These are phyloP conservation scores for Guaruba guarouba DNA, from an alignment of 2,113 vertebrate genomes.

Conservation along the genomic window DNA sequence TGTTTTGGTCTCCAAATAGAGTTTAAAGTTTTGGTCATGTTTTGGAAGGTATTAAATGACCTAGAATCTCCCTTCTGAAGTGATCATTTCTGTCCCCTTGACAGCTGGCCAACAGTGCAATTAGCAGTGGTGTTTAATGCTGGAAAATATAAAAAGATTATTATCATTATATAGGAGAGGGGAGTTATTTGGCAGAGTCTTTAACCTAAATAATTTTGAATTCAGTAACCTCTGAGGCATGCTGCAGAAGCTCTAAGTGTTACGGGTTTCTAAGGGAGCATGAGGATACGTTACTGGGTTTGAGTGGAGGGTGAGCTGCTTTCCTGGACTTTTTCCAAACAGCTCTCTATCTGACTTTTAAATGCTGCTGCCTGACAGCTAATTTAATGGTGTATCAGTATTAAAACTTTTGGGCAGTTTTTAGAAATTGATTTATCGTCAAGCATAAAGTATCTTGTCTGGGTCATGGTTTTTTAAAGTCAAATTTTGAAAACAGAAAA, in stretches of 20 bases:
- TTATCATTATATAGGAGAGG: not conserved
- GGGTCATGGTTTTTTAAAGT: not conserved
- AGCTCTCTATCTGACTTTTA: not conserved
- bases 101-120: not conserved
- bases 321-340: not conserved
- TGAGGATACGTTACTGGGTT: not conserved
- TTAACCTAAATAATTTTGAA: not conserved
- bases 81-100: not conserved
- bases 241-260: not conserved
- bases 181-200: conserved; percentile 8
- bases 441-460: not conserved
- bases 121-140: not conserved
- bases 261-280: not conserved
- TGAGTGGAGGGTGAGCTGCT: not conserved
- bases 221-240: not conserved
- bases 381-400: not conserved
- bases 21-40: not conserved
- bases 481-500: not conserved
- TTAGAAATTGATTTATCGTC: not conserved
- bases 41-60: not conserved
- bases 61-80: not conserved
- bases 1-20: not conserved
- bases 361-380: conserved; percentile 2
- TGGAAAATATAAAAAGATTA: not conserved
- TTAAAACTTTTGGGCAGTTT: not conserved